Evolutionary conservation across 2,113 vertebrate genomes (phyloP), one percentile per base, ranked within the genome.

Genomic region (Gallinago jamesoni): DNA sequence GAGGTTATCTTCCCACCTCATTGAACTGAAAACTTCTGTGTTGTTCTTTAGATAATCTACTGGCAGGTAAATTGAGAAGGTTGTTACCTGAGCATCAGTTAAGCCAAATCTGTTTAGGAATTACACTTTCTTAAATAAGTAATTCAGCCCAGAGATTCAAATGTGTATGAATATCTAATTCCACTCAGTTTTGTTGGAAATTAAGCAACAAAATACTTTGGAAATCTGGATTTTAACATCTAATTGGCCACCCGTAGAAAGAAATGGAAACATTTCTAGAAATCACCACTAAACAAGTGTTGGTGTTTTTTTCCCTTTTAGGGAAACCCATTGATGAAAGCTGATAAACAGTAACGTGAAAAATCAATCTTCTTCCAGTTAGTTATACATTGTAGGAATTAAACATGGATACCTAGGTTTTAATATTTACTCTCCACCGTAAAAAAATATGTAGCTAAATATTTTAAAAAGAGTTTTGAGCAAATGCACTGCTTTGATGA

Each of bases 281-380:
- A 80, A 62, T 43, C 47, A 55, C 5, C 6, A 35, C 30, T 89
- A 52, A 3, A 17, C 4, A 6, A 2, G 0, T 19, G 0, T 17
- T 63, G 10, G 0, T 0, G 0, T 31, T 75, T 75, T 59, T 8
- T 18, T 87, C 66, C 16, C 3, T 53, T 28, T 15, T 4, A 68
- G 27, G 23, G 17, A 87, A 94, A 69, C 2, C 9, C 6, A n/a
- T 0, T 5, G 18, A 59, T 59, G 7, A 13, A 84, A 84, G 7
- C 7, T 7, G 20, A 6, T 56, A 85, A 90, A 70, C 2, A 57
- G 7, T 5, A 85, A 87, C 24, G 21, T 53, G 17, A 10, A 79
- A 93, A 87, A 90, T 19, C 57, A 69, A 39, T 16, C 41, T 75
- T 82, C 22, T 79, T 93, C n/a, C 37, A 48, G 7, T 33, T 43